A percentile compares a stretch with the other conserved stretches of the same genome.
Conservation (phyloP, 2,888 invertebrate genomes). For the Pemphredon lugubris region DNA sequence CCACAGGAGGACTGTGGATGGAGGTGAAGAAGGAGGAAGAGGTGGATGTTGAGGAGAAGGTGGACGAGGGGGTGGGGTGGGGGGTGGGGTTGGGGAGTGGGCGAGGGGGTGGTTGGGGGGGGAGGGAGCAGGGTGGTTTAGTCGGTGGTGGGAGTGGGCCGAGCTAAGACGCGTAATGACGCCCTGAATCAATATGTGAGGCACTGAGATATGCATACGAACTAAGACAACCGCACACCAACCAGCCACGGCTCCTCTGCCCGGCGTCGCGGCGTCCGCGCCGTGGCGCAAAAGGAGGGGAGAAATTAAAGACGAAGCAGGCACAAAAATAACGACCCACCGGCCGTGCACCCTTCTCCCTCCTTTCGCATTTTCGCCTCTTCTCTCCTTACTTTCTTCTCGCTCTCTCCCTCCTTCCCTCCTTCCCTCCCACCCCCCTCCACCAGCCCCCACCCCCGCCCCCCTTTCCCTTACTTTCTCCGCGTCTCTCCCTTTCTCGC, state of each 20-base stretch:
- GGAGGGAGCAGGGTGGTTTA: slow-evolving; percentile 64
- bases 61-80: slow-evolving; percentile 26
- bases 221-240: slow-evolving; percentile 79
- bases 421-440: no score
- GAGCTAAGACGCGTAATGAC: slow-evolving; percentile 81
- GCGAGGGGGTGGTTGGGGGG: slow-evolving; percentile 32
- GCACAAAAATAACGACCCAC: slow-evolving; percentile 81
- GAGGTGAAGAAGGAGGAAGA: slow-evolving; percentile 55
- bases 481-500: slow-evolving; percentile 14
- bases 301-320: slow-evolving; percentile 81
- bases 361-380: neutral
- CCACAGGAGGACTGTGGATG: slow-evolving; percentile 63
- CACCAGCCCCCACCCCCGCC: slow-evolving; percentile 7
- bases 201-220: slow-evolving; percentile 81
- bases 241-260: slow-evolving; percentile 63
- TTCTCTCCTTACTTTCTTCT: slow-evolving; percentile 23
- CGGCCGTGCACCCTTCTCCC: slow-evolving; percentile 50
- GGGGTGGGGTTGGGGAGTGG: slow-evolving; percentile 2
- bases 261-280: slow-evolving; percentile 69
- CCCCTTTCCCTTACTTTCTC: no score
- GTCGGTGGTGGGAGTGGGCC: slow-evolving; percentile 71
- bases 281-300: slow-evolving; percentile 71
- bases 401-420: slow-evolving; percentile 17
- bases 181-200: slow-evolving; percentile 81
- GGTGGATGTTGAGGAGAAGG: slow-evolving; percentile 52